Percentiles rank a stretch among this genome's conserved stretches.
Evolutionary conservation across 2,888 invertebrate species (phyloP).

Genomic region (Tenthredo notha): DNA sequence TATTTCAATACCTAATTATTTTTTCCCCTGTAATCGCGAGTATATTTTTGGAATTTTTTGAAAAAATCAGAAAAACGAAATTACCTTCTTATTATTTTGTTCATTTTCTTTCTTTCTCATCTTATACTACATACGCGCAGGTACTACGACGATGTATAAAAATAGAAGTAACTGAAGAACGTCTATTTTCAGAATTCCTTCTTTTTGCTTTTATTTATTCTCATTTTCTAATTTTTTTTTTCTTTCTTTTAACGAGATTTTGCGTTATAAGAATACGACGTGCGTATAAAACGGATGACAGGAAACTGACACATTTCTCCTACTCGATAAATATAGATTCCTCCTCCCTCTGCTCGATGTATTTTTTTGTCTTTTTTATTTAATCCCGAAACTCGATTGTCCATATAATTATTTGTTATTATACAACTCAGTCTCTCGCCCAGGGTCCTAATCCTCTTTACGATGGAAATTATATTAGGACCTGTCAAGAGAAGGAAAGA

Average conservation of each 20-base stretch:
- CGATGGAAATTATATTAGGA: conserved; percentile 1
- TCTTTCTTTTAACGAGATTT: not conserved
- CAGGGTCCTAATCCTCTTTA: not conserved
- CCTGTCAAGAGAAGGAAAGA: not conserved
- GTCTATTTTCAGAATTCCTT: not conserved
- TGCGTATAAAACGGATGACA: not conserved
- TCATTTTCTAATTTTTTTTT: not conserved
- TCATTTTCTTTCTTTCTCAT: not conserved
- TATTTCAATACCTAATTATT: not conserved
- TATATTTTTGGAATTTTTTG: too few species aligned
- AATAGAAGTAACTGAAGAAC: not conserved
- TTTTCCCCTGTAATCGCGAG: too few species aligned
- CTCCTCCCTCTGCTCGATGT: not conserved
- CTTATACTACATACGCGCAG: not conserved
- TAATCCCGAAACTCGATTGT: not conserved
- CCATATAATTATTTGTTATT: not conserved
- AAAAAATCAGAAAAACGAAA: too few species aligned
- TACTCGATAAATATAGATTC: too few species aligned
- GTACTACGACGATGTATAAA: not conserved
- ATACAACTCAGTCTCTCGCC: not conserved
- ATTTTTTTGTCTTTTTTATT: not conserved
- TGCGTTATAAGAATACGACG: not conserved
- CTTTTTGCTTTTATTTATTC: not conserved
- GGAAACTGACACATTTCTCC: not conserved
- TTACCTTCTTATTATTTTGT: too few species aligned